phyloP scores from a whole-genome alignment of 2,888 invertebrate species.

The Atherix ibis region DNA sequence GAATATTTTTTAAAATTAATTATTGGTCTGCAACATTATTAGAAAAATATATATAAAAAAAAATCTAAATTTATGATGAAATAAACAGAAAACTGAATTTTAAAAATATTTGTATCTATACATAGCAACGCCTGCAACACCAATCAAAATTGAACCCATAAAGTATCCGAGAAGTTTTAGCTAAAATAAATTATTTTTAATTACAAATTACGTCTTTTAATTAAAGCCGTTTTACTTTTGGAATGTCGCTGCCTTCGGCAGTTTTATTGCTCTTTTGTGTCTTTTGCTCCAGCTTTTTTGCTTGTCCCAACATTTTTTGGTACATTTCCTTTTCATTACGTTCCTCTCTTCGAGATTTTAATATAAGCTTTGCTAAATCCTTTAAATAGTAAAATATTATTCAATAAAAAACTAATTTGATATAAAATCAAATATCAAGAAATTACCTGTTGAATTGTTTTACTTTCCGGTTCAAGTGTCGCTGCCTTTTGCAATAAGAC shows the following conservation, averaged over 20 bases:
- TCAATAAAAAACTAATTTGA: neutral
- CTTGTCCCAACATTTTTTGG: conserved; percentile 46
- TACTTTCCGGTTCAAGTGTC: conserved; percentile 47
- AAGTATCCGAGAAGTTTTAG: conserved; percentile 30
- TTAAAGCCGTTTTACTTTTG: conserved; percentile 19
- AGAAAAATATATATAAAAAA: neutral
- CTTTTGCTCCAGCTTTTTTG: conserved; percentile 31
- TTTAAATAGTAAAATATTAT: conserved; percentile 8
- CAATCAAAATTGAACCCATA: conserved; percentile 53
- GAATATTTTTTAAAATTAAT: too few species aligned
- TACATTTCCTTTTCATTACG: conserved; percentile 48
- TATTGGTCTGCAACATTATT: too few species aligned
- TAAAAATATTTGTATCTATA: conserved; percentile 49
- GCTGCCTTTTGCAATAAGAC: conserved; percentile 45
- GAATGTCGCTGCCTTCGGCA: conserved; percentile 18
- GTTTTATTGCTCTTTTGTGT: conserved; percentile 17
- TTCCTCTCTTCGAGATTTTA: conserved; percentile 40
- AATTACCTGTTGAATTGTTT: conserved; percentile 35
- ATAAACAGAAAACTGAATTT: too few species aligned
- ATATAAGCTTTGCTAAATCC: conserved; percentile 39
- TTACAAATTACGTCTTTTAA: too few species aligned
- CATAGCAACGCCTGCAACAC: conserved; percentile 54
- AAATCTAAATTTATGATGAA: neutral
- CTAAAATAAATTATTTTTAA: conserved; percentile 18
- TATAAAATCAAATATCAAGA: too few species aligned